A percentile compares a stretch with the other conserved stretches of the same genome.
phyloP scores from a whole-genome alignment of 2,797 vertebrate species.

The Pipistrellus nathusii region DNA sequence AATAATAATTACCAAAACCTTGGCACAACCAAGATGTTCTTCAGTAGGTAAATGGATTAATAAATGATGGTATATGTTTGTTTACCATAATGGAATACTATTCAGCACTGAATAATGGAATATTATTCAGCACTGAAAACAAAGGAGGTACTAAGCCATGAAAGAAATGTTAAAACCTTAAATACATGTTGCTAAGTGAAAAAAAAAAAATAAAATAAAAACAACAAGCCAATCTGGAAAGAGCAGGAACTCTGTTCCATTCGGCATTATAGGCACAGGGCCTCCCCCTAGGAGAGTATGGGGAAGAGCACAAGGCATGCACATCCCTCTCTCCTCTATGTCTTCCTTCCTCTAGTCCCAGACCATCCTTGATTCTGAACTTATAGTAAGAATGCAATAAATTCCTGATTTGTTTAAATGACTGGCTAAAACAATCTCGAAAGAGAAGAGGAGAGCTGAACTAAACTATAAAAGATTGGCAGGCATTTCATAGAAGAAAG shows the following conservation, averaged over 20 bases:
- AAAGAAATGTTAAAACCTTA: neutral
- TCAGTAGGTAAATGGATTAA: neutral
- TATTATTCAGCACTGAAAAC: neutral
- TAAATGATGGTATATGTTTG: neutral
- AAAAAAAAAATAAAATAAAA: too few species aligned
- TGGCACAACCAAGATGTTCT: neutral
- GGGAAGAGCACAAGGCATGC: fast-evolving
- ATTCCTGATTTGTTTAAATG: neutral
- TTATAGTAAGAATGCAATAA: neutral
- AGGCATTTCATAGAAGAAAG: neutral
- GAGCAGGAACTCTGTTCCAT: neutral
- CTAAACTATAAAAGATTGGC: neutral
- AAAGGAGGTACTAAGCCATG: neutral
- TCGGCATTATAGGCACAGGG: fast-evolving
- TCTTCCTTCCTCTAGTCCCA: neutral
- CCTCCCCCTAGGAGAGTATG: neutral
- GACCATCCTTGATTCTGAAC: neutral
- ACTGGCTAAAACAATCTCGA: neutral
- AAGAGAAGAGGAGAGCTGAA: neutral
- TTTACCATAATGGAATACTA: neutral
- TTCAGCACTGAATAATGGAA: neutral
- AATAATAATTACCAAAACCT: neutral
- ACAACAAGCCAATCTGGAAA: neutral
- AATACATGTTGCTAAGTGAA: neutral
- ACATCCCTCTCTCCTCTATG: neutral